Conservation (phyloP, 2,888 invertebrate species). For the Leucophenga montana region DNA sequence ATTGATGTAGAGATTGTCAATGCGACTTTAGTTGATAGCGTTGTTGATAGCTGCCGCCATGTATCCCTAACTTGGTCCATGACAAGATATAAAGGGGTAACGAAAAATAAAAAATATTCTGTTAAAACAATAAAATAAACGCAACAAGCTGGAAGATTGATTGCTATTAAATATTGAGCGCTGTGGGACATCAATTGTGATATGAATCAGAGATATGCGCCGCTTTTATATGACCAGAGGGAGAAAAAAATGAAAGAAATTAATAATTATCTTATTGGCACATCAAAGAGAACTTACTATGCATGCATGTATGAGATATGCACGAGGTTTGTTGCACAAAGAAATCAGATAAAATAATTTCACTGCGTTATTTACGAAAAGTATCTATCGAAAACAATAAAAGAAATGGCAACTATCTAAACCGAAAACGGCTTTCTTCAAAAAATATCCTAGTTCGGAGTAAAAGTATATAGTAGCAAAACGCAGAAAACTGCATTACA, state of each 20-base stretch:
- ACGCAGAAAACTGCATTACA: no score
- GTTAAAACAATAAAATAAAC: background rate
- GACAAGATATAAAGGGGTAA: background rate
- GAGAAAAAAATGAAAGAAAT: background rate
- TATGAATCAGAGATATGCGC: constrained; percentile 1
- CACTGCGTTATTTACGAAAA: no score
- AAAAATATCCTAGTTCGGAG: no score
- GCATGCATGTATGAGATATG: background rate
- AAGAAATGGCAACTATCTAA: no score
- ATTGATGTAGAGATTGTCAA: background rate
- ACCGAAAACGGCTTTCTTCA: no score
- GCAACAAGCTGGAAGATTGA: background rate
- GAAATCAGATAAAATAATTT: background rate
- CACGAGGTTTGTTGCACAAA: background rate
- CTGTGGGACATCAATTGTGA: constrained; percentile 12
- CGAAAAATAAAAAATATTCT: background rate
- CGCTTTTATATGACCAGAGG: no score
- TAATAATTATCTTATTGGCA: background rate
- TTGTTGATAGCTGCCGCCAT: background rate
- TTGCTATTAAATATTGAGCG: constrained; percentile 3
- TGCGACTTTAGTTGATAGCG: background rate
- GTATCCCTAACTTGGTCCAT: no score
- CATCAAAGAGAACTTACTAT: background rate
- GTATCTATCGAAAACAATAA: no score
- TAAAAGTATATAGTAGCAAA: no score